Evolutionary conservation across 1,140 invertebrate genomes (phyloP).

Genomic region (Xylocopa sonorina): DNA sequence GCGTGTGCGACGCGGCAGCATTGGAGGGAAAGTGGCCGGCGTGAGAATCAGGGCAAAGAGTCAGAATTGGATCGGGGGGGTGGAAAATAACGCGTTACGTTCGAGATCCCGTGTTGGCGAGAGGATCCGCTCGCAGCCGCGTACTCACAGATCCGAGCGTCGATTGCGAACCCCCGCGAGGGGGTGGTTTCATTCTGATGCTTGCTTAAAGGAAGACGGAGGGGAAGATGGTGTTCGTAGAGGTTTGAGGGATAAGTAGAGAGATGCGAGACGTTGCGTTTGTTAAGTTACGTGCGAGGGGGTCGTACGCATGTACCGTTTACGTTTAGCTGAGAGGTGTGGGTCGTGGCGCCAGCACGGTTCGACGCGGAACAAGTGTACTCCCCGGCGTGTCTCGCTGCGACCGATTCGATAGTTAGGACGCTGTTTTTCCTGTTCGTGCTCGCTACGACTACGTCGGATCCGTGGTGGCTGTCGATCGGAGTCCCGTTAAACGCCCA

Average conservation of each 20-base stretch:
- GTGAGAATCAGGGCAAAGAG: slow-evolving; percentile 31
- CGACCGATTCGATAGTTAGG: slow-evolving; percentile 84
- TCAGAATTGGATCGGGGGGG: neutral
- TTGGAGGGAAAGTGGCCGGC: slow-evolving; percentile 28
- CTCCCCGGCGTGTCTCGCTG: slow-evolving; percentile 84
- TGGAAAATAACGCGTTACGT: too few relatives aligned
- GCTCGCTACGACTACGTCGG: slow-evolving; percentile 76
- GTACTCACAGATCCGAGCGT: slow-evolving; percentile 38
- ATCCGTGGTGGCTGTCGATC: slow-evolving; percentile 58
- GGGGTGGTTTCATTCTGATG: too few relatives aligned
- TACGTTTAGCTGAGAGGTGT: slow-evolving; percentile 85
- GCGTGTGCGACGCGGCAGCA: slow-evolving; percentile 59
- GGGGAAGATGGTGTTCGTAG: too few relatives aligned
- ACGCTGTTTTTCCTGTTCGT: slow-evolving; percentile 83
- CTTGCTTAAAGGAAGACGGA: too few relatives aligned
- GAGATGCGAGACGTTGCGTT: too few relatives aligned
- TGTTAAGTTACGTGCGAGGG: slow-evolving; percentile 17
- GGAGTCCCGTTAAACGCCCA: slow-evolving; percentile 81
- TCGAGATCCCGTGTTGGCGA: neutral
- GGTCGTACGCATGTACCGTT: slow-evolving; percentile 82
- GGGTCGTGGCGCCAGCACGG: slow-evolving; percentile 83
- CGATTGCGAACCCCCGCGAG: too few relatives aligned
- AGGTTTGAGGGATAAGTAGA: too few relatives aligned
- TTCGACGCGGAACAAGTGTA: slow-evolving; percentile 86
- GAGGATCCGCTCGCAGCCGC: slow-evolving; percentile 40